Percentiles rank a stretch among this genome's conserved stretches.
Conservation (phyloP, 1,140 invertebrate species). For the Sarcophaga bullata region DNA sequence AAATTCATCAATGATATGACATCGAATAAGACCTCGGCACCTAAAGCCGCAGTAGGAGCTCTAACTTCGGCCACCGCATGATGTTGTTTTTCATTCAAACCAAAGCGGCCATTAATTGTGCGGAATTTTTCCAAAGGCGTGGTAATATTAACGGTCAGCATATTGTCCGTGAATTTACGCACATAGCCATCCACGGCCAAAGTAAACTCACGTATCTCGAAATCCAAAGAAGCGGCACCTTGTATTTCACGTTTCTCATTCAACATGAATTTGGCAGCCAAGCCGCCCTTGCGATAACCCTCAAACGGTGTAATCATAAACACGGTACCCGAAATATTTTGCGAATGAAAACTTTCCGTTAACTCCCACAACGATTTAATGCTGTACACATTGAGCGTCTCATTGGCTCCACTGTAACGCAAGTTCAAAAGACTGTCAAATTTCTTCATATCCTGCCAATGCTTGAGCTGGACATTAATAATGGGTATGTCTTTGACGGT, state of each 20-base stretch:
- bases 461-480: constrained; percentile 68
- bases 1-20: constrained; percentile 72
- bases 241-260: constrained; percentile 71
- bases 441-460: constrained; percentile 67
- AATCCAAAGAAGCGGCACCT: constrained; percentile 74
- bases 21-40: constrained; percentile 74
- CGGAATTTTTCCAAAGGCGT: constrained; percentile 76
- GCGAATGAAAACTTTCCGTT: constrained; percentile 59
- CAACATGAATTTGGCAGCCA: constrained; percentile 73
- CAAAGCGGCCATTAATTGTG: constrained; percentile 74
- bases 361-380: constrained; percentile 71
- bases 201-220: constrained; percentile 75
- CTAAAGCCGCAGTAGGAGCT: constrained; percentile 73
- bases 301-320: constrained; percentile 70
- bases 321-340: constrained; percentile 71
- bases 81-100: constrained; percentile 74
- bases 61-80: constrained; percentile 77
- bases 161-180: constrained; percentile 73
- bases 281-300: constrained; percentile 73
- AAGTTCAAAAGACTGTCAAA: constrained; percentile 69
- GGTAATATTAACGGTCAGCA: constrained; percentile 76
- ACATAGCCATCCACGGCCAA: constrained; percentile 73
- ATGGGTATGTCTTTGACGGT: constrained; percentile 70
- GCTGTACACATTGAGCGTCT: constrained; percentile 67
- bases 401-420: constrained; percentile 56